These are phyloP conservation scores for Psammodynastes pulverulentus DNA, from an alignment of 2,113 vertebrate species.

Conservation along the genomic window DNA sequence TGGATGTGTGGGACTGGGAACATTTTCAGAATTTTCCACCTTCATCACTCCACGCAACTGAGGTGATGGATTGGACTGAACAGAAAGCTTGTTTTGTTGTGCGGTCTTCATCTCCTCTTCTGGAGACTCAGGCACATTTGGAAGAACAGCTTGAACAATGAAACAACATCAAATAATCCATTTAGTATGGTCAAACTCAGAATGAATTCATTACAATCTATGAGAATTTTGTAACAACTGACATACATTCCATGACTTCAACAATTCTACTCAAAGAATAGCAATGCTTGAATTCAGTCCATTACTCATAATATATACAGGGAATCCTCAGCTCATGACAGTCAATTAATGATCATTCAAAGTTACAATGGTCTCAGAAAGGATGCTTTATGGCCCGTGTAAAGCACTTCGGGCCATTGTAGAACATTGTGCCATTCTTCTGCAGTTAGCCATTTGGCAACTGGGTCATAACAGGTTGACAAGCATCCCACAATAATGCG, in stretches of 20 bases:
- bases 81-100: constrained; percentile 70
- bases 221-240: neutral
- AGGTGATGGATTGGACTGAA: constrained; percentile 75
- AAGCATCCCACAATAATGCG: neutral
- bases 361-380: neutral
- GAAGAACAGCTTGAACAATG: constrained; percentile 57
- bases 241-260: neutral
- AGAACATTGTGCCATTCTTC: neutral
- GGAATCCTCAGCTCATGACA: neutral
- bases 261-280: neutral
- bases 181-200: neutral
- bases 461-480: neutral
- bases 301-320: accelerated
- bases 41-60: constrained; percentile 89
- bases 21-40: constrained; percentile 85
- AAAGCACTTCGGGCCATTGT: neutral
- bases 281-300: neutral
- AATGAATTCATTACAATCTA: neutral
- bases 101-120: constrained; percentile 74
- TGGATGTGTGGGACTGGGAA: constrained; percentile 94
- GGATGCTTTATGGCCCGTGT: neutral
- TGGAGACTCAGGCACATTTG: constrained; percentile 60
- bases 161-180: neutral
- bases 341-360: neutral
- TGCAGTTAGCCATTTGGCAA: neutral